A percentile compares a stretch with the other conserved stretches of the same genome.
These are phyloP conservation scores for Dipodomys ordii DNA, from an alignment of 2,113 vertebrate genomes.

Conservation along the genomic window DNA sequence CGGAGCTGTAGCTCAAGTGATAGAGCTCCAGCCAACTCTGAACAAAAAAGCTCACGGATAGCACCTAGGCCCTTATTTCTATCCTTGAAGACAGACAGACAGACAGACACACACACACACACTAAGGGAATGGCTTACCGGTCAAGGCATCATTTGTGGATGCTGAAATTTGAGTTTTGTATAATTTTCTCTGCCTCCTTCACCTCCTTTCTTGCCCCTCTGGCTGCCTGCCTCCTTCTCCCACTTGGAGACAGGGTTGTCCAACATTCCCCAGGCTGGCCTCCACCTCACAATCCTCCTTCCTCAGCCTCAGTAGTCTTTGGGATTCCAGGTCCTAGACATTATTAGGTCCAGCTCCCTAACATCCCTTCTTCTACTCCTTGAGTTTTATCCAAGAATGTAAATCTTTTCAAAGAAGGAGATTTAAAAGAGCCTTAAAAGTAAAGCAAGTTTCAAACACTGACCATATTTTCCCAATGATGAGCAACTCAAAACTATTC, in stretches of 20 bases:
- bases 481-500: slow-evolving; percentile 16
- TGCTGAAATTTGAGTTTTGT: too few relatives aligned
- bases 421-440: background rate
- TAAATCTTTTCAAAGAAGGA: slow-evolving; percentile 3
- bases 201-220: background rate
- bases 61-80: too few relatives aligned
- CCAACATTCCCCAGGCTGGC: background rate
- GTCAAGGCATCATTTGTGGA: too few relatives aligned
- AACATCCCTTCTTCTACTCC: background rate
- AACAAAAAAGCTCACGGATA: too few relatives aligned
- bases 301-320: background rate
- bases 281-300: background rate
- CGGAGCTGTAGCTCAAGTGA: too few relatives aligned
- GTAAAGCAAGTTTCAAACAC: slow-evolving; percentile 18
- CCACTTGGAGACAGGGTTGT: background rate
- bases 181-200: background rate
- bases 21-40: too few relatives aligned
- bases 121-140: too few relatives aligned
- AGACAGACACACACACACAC: too few relatives aligned
- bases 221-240: background rate
- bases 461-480: background rate
- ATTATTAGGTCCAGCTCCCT: background rate
- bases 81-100: too few relatives aligned
- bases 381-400: slow-evolving; percentile 37
- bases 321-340: background rate